Conservation (phyloP, 2,888 invertebrate species). For the Agriopis aurantiaria region DNA sequence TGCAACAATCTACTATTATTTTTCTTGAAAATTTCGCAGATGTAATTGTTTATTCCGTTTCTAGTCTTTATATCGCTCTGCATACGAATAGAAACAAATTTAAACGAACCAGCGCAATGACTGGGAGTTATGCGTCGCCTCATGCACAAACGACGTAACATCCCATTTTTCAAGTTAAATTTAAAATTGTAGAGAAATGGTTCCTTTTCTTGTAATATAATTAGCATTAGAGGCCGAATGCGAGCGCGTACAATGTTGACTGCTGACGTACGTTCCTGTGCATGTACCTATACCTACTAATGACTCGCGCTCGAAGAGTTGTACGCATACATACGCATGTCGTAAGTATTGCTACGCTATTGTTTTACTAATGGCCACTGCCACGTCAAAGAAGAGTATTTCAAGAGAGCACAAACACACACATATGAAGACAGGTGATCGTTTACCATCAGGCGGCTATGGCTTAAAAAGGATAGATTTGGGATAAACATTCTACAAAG, state of each 20-base stretch:
- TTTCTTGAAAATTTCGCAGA: no score
- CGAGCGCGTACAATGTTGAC: constrained; percentile 29
- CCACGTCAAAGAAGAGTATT: no score
- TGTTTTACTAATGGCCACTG: not conserved
- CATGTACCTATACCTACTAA: not conserved
- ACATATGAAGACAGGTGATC: no score
- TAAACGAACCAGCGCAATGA: no score
- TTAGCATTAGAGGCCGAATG: constrained; percentile 29
- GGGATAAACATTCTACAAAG: no score
- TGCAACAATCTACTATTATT: no score
- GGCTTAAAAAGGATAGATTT: no score
- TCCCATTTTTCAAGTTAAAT: constrained; percentile 83
- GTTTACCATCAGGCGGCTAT: no score
- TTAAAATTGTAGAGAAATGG: constrained; percentile 65
- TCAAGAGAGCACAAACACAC: no score
- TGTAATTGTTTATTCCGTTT: no score
- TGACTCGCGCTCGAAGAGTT: not conserved
- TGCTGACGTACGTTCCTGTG: constrained; percentile 2
- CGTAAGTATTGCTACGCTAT: not conserved
- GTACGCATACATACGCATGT: not conserved
- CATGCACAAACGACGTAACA: constrained; percentile 39
- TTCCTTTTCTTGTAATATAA: constrained; percentile 33
- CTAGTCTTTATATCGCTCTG: no score
- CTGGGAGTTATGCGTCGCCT: not conserved
- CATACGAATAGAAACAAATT: no score